Evolutionary conservation across 1,140 invertebrate species (phyloP).

Genomic region (Goniozus legneri): DNA sequence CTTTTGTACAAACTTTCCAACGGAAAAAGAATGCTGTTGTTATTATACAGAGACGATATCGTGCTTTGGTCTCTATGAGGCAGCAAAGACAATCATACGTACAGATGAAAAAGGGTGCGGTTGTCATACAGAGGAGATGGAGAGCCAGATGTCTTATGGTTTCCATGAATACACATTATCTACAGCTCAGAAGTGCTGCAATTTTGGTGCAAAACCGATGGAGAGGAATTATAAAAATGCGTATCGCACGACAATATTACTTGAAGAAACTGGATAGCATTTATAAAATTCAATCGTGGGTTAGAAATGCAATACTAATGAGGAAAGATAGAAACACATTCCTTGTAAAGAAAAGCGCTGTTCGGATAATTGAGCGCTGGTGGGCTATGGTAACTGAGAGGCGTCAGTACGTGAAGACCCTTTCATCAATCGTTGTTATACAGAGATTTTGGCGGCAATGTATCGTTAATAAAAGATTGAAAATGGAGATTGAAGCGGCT

Average conservation of each 20-base stretch:
- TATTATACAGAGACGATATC: constrained; percentile 57
- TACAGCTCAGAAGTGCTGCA: constrained; percentile 31
- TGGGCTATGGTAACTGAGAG: constrained; percentile 28
- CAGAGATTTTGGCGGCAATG: constrained; percentile 33
- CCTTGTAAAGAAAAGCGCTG: constrained; percentile 34
- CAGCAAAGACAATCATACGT: constrained; percentile 25
- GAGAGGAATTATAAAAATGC: constrained; percentile 45
- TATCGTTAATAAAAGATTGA: constrained; percentile 3
- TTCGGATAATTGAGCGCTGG: constrained; percentile 25
- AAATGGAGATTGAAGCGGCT: no score
- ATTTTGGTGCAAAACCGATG: constrained; percentile 48
- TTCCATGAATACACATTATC: constrained; percentile 31
- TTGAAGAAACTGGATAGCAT: constrained; percentile 37
- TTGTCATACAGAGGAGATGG: constrained; percentile 49
- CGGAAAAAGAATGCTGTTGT: constrained; percentile 39
- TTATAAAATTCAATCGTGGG: constrained; percentile 51
- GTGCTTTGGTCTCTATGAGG: constrained; percentile 52
- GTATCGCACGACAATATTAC: constrained; percentile 39
- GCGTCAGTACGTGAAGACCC: constrained; percentile 15
- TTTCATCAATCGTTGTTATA: constrained; percentile 18
- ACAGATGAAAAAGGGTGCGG: constrained; percentile 34
- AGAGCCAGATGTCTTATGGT: constrained; percentile 44
- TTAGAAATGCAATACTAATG: constrained; percentile 40
- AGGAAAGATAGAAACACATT: constrained; percentile 45
- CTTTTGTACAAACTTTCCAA: constrained; percentile 19